Base-by-base conservation (phyloP, 2,113 vertebrate genomes). In the Suricata suricatta region DNA sequence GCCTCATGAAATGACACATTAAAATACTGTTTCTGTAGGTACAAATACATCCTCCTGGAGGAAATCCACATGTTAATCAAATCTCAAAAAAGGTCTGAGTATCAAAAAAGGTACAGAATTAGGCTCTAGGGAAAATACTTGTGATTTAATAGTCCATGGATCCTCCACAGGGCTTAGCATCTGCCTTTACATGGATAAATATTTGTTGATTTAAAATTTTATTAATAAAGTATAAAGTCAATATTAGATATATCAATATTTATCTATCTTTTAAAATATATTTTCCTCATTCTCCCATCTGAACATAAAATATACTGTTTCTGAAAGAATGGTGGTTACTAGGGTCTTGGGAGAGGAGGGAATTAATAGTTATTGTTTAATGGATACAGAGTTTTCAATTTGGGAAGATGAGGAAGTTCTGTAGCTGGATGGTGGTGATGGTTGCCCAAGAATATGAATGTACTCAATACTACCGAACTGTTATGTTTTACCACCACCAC, bases 351-450 rank as follows among this genome's bases (percentile, higher is more conserved):
- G 8, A 35, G 21, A 68, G 25, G 17, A 54, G 9, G 23, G 16
- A 74, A 95, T 71, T 10, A 10, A 84, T 25, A 79, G 47, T 68
- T 68, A 74, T 4, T 77, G 4, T 63, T 95, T 63, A 89, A 27
- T 21, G 19, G 23, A 17, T 69, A 64, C 38, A 91, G 12, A 52
- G 25, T 47, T 63, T 76, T 82, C 57, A 76, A 57, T 86, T 27
- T 86, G 38, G n/a, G 86, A 74, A 74, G 66, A 84, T 38, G 54
- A 94, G 72, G 84, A 96, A 66, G 12, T 38, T 94, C 84, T 89
- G 38, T 79, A 57, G 27, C 81, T 85, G 44, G 19, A 68, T 50
- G 54, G 80, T 63, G 27, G 66, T 74, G 38, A 83, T 69, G 76
- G 23, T 0, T 69, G 35, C 16, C 41, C 38, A 87, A 88, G 23